Percentiles rank a stretch among this genome's conserved stretches.
These are phyloP conservation scores for Cyclina sinensis DNA, from an alignment of 1,140 invertebrate genomes.

Conservation along the genomic window DNA sequence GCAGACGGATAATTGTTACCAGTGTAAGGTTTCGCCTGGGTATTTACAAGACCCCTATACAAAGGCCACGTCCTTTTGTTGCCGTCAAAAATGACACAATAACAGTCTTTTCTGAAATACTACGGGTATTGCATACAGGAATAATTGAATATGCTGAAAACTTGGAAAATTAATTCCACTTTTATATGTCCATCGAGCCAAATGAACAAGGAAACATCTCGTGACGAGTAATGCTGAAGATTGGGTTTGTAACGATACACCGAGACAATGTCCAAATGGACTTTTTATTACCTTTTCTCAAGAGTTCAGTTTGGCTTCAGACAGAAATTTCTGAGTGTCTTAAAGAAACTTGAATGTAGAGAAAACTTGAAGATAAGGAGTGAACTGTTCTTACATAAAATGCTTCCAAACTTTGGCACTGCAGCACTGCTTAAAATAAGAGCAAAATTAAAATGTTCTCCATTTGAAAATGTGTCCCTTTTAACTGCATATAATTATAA, in stretches of 20 bases:
- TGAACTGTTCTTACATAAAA: no score
- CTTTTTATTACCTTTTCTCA: slow-evolving; percentile 43
- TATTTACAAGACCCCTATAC: background rate
- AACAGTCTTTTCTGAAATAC: background rate
- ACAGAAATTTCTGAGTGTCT: slow-evolving; percentile 13
- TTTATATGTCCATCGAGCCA: slow-evolving; percentile 44
- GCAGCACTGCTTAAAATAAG: no score
- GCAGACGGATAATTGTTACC: background rate
- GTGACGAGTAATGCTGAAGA: slow-evolving; percentile 14
- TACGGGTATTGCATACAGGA: slow-evolving; percentile 45
- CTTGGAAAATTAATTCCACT: slow-evolving; percentile 17
- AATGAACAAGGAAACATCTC: slow-evolving; percentile 20
- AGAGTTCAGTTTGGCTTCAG: slow-evolving; percentile 6
- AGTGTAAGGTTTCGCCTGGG: background rate
- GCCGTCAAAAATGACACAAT: background rate
- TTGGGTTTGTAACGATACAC: slow-evolving; percentile 20
- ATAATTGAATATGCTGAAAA: slow-evolving; percentile 52
- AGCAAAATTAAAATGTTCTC: no score
- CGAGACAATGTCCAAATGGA: slow-evolving; percentile 26
- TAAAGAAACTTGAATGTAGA: background rate
- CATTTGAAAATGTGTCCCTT: no score
- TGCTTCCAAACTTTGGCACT: no score
- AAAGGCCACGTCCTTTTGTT: background rate
- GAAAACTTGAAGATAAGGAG: no score
- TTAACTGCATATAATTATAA: no score